These are phyloP conservation scores for Cheilosia soror DNA, from an alignment of 2,888 invertebrate genomes.

Conservation along the genomic window DNA sequence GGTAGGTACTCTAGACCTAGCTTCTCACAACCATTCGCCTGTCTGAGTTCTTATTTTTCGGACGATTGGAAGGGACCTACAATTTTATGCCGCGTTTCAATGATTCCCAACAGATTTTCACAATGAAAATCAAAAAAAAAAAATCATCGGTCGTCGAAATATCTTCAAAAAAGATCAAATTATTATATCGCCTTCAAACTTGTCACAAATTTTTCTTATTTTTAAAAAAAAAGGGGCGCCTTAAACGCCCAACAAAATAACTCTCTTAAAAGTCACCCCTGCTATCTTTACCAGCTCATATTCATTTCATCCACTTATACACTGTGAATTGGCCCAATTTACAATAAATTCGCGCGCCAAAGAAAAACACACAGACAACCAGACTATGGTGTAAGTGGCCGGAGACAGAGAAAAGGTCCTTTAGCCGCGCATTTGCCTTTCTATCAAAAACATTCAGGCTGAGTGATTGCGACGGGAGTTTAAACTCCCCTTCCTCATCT, in stretches of 20 bases:
- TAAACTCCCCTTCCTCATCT: neutral
- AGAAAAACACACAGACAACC: slow-evolving; percentile 43
- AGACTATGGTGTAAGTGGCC: neutral
- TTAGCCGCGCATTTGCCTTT: slow-evolving; percentile 70
- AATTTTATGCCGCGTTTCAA: too few relatives aligned
- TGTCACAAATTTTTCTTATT: too few relatives aligned
- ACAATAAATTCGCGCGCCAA: slow-evolving; percentile 68
- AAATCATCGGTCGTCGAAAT: too few relatives aligned
- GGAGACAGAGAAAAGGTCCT: slow-evolving; percentile 64
- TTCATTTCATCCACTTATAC: slow-evolving; percentile 72
- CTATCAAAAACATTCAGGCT: slow-evolving; percentile 73
- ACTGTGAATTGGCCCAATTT: slow-evolving; percentile 68
- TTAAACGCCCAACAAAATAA: neutral
- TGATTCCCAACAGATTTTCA: too few relatives aligned
- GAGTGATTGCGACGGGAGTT: slow-evolving; percentile 65
- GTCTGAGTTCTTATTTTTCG: too few relatives aligned
- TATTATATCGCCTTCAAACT: too few relatives aligned
- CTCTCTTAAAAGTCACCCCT: slow-evolving; percentile 42
- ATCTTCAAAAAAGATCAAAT: too few relatives aligned
- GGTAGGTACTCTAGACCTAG: too few relatives aligned
- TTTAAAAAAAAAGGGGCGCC: neutral
- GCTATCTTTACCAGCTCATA: slow-evolving; percentile 40
- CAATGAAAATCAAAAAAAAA: too few relatives aligned
- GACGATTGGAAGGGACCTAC: too few relatives aligned
- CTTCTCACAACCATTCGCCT: too few relatives aligned